Base-by-base conservation (phyloP, 1,140 invertebrate species). In the Temnothorax curvispinosus region DNA sequence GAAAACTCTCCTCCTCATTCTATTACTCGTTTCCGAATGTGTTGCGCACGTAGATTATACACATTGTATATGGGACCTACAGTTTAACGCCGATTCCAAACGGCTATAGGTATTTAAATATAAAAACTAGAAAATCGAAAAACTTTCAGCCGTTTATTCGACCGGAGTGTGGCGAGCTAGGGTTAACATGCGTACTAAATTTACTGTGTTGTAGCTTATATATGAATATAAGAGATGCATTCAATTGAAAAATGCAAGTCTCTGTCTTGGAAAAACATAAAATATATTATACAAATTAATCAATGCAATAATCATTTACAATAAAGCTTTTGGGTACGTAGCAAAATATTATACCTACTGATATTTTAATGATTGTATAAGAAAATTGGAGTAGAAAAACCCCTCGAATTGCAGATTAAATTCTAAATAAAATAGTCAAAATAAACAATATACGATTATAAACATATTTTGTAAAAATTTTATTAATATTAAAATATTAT, bases 251-350 rank as follows among this genome's bases (percentile, higher is more conserved):
- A 21, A 32, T 56, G 13, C 65, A 44, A 13, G n/a, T 81, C 6
- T 32, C 78, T 71, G 6, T 27, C 4, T 47, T 13, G 15, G 35
- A 71, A 11, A 81, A 56, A 62, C n/a, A 71, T 13, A 54, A 18
- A 21, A n/a, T 27, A 18, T 54, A 71, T 54, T 38, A 81, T 9
- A 35, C 50, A 2, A 81, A 81, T 32, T 81, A 44, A 32, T 81
- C 27, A 47, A 81, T 0, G 78, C 50, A 32, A 8, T 71, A 71
- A 44, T 44, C 11, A n/a, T 27, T 54, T 50, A 81, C 3, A 69
- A 71, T 44, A 69, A 4, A 44, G 65, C 78, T 32, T 6, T 69
- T n/a, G 38, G 44, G 64, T 81, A 71, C 8, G 47, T 81, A 50
- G 27, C 38, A 62, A 27, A 27, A 27, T 62, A n/a, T 0, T 78